These are phyloP conservation scores for Brenthis ino DNA, from an alignment of 2,888 invertebrate genomes.

Conservation along the genomic window DNA sequence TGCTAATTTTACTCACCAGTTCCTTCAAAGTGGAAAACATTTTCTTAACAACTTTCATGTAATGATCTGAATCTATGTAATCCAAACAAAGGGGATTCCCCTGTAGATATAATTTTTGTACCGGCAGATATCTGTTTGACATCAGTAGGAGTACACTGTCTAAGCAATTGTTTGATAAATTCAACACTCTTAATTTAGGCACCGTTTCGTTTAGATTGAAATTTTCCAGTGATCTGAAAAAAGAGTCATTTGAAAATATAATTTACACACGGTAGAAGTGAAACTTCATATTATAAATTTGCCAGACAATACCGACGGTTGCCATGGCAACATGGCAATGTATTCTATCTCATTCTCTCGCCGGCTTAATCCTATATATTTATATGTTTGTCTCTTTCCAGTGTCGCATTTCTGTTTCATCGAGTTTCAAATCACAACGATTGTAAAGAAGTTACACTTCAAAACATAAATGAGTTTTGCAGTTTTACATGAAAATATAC, in stretches of 20 bases:
- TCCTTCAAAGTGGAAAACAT: constrained; percentile 77
- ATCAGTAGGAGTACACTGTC: constrained; percentile 52
- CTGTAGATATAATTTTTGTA: constrained; percentile 83
- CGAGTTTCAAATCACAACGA: too few species aligned
- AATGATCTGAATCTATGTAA: constrained; percentile 81
- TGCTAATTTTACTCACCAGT: constrained; percentile 66
- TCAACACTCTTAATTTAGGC: constrained; percentile 55
- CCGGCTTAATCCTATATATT: too few species aligned
- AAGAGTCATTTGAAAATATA: not conserved
- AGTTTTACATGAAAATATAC: too few species aligned
- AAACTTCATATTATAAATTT: too few species aligned
- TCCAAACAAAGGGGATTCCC: constrained; percentile 88
- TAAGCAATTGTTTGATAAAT: constrained; percentile 62
- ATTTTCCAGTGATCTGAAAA: constrained; percentile 58
- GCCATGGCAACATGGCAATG: too few species aligned
- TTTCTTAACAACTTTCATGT: constrained; percentile 79
- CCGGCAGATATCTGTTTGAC: constrained; percentile 56
- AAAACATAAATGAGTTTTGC: too few species aligned
- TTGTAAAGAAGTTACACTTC: too few species aligned
- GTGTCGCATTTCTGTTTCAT: too few species aligned
- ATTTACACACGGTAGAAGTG: too few species aligned
- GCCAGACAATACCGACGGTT: too few species aligned
- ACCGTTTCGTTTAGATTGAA: constrained; percentile 52
- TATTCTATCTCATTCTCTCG: too few species aligned
- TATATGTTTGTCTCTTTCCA: too few species aligned